Base-by-base conservation (phyloP, 2,888 invertebrate species). In the Epirrita christyi region DNA sequence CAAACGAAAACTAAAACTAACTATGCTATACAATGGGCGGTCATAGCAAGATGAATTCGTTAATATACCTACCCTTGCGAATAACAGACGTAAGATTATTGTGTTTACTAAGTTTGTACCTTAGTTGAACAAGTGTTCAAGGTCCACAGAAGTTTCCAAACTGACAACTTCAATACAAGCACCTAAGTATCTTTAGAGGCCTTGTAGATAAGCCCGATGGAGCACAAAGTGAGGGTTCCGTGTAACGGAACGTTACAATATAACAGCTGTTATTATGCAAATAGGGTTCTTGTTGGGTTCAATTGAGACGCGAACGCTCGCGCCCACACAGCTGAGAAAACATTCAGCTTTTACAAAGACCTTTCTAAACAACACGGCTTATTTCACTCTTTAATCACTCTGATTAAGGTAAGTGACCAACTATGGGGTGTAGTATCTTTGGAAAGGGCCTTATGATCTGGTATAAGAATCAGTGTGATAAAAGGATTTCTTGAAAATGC, bases 251-350 rank as follows among this genome's bases (percentile, higher is more conserved):
- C 52, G 47, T 57, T 52, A 57, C 52, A 52, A 52, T 47, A 52
- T 44, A 56, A 56, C 52, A 45, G 43, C 60, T 50, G 61, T 61
- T 61, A 61, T 61, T 61, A 61, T 61, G 61, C 50, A 53, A 61
- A 61, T 56, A 29, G 36, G 32, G 52, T 44, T 47, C 45, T 51
- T 45, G 53, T 46, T 43, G 49, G 44, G 48, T 45, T 45, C 60
- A 37, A 61, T 61, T 61, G 61, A 61, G 60, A 55, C 52, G 55
- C 53, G 49, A 54, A 57, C 57, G 37, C 46, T 37, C 53, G 42
- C 36, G 40, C 36, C 45, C 27, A 14, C 36, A 48, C 43, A 48
- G 54, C 54, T 55, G n/a, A 42, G 10, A 21, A n/a, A 2, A 7
- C 8, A 32, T 2, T 7, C 9, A 32, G 32, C 32, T 32, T 2